phyloP scores from a whole-genome alignment of 2,797 vertebrate species.

The Darevskia nairensis region DNA sequence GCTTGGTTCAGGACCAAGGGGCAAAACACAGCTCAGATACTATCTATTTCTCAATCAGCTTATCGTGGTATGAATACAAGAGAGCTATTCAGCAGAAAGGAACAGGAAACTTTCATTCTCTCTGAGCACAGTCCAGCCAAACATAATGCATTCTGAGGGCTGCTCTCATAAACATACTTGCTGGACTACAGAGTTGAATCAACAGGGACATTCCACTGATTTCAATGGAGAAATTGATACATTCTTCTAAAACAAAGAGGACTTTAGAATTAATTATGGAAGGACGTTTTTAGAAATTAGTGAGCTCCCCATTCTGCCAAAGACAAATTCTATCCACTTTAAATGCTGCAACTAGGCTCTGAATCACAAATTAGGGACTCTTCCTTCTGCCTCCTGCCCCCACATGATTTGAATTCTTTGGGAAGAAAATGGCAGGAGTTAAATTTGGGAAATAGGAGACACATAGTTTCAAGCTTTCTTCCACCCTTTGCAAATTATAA shows the following conservation, averaged over 20 bases:
- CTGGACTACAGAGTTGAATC: neutral
- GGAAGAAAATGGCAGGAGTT: neutral
- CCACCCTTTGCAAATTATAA: neutral
- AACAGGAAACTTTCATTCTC: neutral
- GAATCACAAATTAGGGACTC: neutral
- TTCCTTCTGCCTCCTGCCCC: neutral
- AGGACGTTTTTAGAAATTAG: neutral
- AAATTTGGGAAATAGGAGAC: neutral
- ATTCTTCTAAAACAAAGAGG: neutral
- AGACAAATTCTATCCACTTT: no score
- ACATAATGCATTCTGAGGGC: neutral
- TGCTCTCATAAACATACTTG: neutral
- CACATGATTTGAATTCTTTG: neutral
- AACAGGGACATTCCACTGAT: neutral
- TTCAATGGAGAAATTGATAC: neutral
- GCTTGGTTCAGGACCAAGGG: neutral
- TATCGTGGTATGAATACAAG: neutral
- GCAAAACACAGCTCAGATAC: neutral
- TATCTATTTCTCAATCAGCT: neutral
- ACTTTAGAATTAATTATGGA: neutral
- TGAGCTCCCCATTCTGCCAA: neutral
- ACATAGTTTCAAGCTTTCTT: neutral
- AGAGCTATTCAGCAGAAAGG: neutral
- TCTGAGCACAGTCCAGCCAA: neutral
- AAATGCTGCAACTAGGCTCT: neutral